These are phyloP conservation scores for Pseudorectes ferrugineus DNA, from an alignment of 2,113 vertebrate genomes.

Conservation along the genomic window DNA sequence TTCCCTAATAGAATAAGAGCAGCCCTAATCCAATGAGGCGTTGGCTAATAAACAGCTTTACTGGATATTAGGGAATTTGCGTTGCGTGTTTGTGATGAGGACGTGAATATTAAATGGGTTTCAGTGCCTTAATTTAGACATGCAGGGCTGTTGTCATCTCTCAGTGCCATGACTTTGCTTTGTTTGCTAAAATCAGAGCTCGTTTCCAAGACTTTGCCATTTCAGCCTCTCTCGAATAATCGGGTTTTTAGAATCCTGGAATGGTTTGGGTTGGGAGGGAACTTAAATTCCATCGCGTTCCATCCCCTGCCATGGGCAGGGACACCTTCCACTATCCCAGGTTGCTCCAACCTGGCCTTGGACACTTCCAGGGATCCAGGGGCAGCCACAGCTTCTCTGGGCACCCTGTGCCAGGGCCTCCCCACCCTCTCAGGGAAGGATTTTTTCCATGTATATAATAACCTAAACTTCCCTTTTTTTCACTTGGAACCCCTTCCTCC, in stretches of 20 bases:
- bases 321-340: not conserved
- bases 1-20: constrained; percentile 61
- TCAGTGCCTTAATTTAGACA: constrained; percentile 58
- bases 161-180: constrained; percentile 17
- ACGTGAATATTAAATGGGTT: constrained; percentile 47
- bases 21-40: constrained; percentile 54
- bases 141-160: constrained; percentile 40
- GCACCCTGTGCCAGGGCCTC: rapidly evolving
- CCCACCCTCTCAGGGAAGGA: not conserved
- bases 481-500: not conserved
- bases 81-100: constrained; percentile 29
- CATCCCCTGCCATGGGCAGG: not conserved
- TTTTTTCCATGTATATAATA: rapidly evolving
- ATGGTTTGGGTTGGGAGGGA: not conserved
- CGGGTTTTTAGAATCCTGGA: not conserved
- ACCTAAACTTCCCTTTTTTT: not conserved
- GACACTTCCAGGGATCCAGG: not conserved
- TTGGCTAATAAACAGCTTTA: constrained; percentile 64
- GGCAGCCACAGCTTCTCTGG: not conserved
- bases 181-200: constrained; percentile 19
- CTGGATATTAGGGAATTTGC: constrained; percentile 40
- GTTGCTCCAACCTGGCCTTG: not conserved
- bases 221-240: not conserved
- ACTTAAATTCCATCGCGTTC: not conserved
- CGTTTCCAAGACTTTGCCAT: not conserved